Base-by-base conservation (phyloP, 2,888 invertebrate genomes). In the Mythimna vitellina region DNA sequence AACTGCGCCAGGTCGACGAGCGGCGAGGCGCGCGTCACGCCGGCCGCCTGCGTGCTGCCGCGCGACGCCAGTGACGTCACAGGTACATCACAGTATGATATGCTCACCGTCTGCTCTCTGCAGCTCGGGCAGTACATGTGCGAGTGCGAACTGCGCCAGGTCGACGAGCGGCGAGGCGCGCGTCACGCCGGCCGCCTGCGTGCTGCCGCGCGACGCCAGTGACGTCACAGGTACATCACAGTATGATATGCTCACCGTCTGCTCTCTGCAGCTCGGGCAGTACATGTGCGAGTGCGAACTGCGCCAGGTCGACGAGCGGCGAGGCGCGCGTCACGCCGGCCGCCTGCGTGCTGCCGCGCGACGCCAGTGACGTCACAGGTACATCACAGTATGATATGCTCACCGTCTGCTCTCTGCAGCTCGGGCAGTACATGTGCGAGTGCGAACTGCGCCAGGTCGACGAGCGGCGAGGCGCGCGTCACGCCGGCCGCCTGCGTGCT, bases 361-460 rank as follows among this genome's bases (percentile, higher is more conserved):
- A 65, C 65, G 57, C 66, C 53, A 56, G 42, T 61, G 61, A 61
- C 61, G 61, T 61, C 61, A 61, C 61, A 61, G 58, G 49, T 17
- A 46, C 46, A 17, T 46, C 17, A 46, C 46, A 46, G 46, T 46
- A 46, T 25, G 22, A 42, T 63, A 25, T 35, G 65, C 84, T 73
- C 46, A 98, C 98, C 97, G 89, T 98, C 97, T 10, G 97, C 92
- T 81, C 98, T 96, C 87, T 97, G 97, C 80, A 99, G 94, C 93
- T 99, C 99, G 0, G 98, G 98, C 73, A 98, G 92, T 83, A 99
- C 98, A 87, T 99, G 98, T 65, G 97, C 96, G 22, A 97, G 97
- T 84, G 98, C 99, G 96, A 99, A 99, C 88, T 99, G 98, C 17
- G 97, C 97, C 63, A 99, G 96, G 86, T 99, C 98, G 17, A 99